phyloP scores from a whole-genome alignment of 1,140 invertebrate genomes.

The Rhysida immarginata region DNA sequence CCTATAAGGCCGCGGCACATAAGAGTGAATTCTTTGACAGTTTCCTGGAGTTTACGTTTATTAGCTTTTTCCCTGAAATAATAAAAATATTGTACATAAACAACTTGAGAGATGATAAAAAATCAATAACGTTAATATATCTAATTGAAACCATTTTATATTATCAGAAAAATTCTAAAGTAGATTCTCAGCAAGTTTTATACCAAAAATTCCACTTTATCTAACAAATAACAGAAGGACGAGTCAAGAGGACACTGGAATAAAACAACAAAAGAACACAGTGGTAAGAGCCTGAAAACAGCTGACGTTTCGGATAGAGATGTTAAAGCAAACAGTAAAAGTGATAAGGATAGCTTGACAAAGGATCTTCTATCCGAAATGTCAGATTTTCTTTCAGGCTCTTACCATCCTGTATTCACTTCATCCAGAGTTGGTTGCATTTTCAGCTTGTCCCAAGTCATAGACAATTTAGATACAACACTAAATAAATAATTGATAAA shows the following conservation, averaged over 20 bases:
- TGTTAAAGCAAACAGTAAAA: no score
- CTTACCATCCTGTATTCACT: no score
- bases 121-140: slow-evolving; percentile 3
- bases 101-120: background rate
- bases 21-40: slow-evolving; percentile 39
- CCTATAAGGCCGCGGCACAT: slow-evolving; percentile 37
- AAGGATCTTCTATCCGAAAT: no score
- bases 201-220: background rate
- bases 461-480: no score
- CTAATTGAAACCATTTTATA: background rate
- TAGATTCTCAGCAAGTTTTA: background rate
- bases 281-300: no score
- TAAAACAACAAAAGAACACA: no score
- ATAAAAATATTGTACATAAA: slow-evolving; percentile 3
- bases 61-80: slow-evolving; percentile 34
- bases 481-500: no score
- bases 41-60: slow-evolving; percentile 37
- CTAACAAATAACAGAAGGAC: background rate
- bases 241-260: background rate
- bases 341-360: no score
- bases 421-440: no score
- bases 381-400: no score
- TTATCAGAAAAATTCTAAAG: background rate
- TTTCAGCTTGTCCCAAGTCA: no score
- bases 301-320: no score